Conservation (phyloP, 2,888 invertebrate species). For the Acholoe squamosa region DNA sequence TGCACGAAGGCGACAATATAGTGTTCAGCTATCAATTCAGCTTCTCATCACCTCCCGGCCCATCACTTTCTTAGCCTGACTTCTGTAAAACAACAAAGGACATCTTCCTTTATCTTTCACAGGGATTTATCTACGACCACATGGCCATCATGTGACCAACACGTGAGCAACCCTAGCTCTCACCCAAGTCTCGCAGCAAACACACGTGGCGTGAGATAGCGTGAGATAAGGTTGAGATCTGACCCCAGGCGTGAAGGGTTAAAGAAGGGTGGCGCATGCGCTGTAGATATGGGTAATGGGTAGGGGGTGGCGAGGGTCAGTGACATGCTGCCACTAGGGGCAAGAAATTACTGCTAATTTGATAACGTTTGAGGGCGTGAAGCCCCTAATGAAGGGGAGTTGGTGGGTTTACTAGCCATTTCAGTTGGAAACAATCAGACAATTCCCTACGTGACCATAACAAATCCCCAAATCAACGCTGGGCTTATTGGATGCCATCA, state of each 20-base stretch:
- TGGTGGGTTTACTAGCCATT: no score
- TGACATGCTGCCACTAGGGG: slow-evolving; percentile 9
- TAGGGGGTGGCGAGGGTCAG: background rate
- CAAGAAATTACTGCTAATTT: background rate
- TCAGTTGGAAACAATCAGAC: no score
- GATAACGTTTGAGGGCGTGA: background rate
- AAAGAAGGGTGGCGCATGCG: background rate
- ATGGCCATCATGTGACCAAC: slow-evolving; percentile 8
- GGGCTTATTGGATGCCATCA: no score
- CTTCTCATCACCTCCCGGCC: no score
- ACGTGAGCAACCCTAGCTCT: background rate
- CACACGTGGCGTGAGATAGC: slow-evolving; percentile 45
- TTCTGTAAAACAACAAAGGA: background rate
- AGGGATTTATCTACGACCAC: background rate
- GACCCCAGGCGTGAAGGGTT: background rate
- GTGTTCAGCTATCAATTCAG: no score
- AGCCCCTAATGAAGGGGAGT: no score
- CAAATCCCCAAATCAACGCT: no score
- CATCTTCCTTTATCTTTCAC: background rate
- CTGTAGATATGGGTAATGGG: background rate
- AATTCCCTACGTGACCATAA: no score
- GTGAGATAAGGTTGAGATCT: background rate
- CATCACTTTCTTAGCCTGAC: background rate
- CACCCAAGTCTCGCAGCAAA: background rate
- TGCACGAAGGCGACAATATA: no score